These are phyloP conservation scores for Epinephelus cyanopodus DNA, from an alignment of 2,113 vertebrate genomes.

Conservation along the genomic window DNA sequence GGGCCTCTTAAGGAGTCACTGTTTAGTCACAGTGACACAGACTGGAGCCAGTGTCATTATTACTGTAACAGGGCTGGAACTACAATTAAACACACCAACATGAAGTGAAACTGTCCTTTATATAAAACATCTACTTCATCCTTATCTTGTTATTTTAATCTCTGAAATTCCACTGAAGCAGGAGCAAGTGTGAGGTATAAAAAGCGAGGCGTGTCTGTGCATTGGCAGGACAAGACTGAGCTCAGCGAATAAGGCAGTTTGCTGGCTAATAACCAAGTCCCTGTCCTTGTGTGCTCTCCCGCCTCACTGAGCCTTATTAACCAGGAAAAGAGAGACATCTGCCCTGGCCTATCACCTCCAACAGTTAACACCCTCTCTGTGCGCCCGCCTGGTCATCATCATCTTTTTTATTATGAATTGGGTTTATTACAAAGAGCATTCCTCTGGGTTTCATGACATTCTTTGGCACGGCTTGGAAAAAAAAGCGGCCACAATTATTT, in stretches of 20 bases:
- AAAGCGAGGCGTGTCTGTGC: conserved; percentile 31
- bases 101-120: neutral
- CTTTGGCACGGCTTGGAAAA: conserved; percentile 8
- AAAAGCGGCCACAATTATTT: conserved; percentile 53
- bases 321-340: conserved; percentile 15
- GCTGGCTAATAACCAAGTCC: conserved; percentile 42
- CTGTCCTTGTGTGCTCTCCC: conserved; percentile 22
- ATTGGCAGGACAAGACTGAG: conserved; percentile 26
- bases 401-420: conserved; percentile 6
- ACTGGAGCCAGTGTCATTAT: too few species aligned
- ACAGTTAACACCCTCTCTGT: conserved; percentile 20
- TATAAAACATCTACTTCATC: neutral
- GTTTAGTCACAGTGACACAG: neutral
- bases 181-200: neutral
- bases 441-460: conserved; percentile 35
- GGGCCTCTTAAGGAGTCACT: neutral
- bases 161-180: conserved; percentile 14
- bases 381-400: neutral
- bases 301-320: conserved; percentile 15
- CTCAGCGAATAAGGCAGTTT: conserved; percentile 10
- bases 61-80: neutral
- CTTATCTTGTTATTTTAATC: conserved; percentile 28
- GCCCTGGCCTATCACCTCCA: conserved; percentile 3
- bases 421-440: conserved; percentile 16
- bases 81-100: neutral